Percentiles rank a stretch among this genome's conserved stretches.
Conservation (phyloP, 2,113 vertebrate genomes). For the Telmatochromis brachygnathus region DNA sequence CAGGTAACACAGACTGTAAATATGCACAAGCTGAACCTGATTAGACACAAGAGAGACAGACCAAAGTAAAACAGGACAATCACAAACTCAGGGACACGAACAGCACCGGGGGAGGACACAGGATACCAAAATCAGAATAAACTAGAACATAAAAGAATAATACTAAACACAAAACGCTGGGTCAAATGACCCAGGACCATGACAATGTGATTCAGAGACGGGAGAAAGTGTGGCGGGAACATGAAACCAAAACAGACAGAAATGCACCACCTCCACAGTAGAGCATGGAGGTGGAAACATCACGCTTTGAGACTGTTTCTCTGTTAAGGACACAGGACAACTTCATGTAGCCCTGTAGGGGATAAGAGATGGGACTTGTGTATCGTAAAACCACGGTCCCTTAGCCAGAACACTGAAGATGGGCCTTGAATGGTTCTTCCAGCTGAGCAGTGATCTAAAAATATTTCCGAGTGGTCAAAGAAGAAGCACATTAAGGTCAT, state of each 20-base stretch:
- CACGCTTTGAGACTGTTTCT: background rate
- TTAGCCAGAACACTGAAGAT: background rate
- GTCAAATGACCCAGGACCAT: fast-evolving
- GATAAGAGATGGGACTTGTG: background rate
- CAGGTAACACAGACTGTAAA: background rate
- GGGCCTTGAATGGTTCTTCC: fast-evolving
- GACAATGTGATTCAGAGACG: background rate
- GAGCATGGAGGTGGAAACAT: background rate
- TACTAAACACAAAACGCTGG: background rate
- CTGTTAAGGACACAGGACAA: background rate
- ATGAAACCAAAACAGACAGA: background rate
- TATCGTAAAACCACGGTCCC: fast-evolving
- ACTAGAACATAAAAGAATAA: background rate
- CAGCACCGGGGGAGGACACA: background rate
- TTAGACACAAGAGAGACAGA: background rate
- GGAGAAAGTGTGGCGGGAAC: background rate
- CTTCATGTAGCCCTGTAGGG: fast-evolving
- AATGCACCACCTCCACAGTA: background rate
- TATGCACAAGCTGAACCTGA: background rate
- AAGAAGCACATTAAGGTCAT: background rate
- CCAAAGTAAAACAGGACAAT: background rate
- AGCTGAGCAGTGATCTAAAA: fast-evolving
- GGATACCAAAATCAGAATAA: background rate
- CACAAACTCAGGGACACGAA: background rate
- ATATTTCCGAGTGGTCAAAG: background rate